A percentile compares a stretch with the other conserved stretches of the same genome.
Conservation (phyloP, 2,797 vertebrate genomes). For the Spea hammondii region DNA sequence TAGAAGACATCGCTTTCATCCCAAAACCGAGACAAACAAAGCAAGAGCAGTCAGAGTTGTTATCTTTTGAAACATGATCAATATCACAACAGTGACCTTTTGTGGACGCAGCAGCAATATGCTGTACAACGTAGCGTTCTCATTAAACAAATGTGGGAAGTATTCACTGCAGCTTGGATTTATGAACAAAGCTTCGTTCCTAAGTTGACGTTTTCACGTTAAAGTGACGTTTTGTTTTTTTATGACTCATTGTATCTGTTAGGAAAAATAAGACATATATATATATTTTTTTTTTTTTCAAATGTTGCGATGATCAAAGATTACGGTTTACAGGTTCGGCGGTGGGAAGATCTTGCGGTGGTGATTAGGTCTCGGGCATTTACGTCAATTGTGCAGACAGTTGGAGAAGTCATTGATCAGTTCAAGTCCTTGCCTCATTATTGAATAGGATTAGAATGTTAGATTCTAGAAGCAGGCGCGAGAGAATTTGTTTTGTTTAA, state of each 20-base stretch:
- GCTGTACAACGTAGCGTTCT: constrained; percentile 5
- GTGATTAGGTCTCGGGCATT: constrained; percentile 42
- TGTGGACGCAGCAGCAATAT: constrained; percentile 1
- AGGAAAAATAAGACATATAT: background rate
- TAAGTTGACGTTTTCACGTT: too few species aligned
- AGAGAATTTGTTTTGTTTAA: background rate
- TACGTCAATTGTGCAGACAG: constrained; percentile 37
- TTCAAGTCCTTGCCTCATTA: constrained; percentile 34
- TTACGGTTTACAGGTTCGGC: constrained; percentile 7
- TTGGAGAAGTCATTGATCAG: constrained; percentile 25
- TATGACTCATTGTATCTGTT: background rate
- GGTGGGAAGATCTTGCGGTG: constrained; percentile 30
- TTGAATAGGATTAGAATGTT: constrained; percentile 27
- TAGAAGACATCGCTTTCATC: too few species aligned
- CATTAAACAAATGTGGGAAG: constrained; percentile 9
- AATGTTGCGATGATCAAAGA: constrained; percentile 20
- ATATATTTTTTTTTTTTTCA: too few species aligned
- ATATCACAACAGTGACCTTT: constrained; percentile 20
- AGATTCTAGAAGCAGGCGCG: background rate
- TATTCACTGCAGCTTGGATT: background rate
- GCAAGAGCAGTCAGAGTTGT: background rate
- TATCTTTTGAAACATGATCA: constrained; percentile 18
- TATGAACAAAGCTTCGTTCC: background rate
- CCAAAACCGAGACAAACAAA: too few species aligned
- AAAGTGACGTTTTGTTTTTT: background rate